phyloP scores from a whole-genome alignment of 2,113 vertebrate genomes.

The Rhea americana region DNA sequence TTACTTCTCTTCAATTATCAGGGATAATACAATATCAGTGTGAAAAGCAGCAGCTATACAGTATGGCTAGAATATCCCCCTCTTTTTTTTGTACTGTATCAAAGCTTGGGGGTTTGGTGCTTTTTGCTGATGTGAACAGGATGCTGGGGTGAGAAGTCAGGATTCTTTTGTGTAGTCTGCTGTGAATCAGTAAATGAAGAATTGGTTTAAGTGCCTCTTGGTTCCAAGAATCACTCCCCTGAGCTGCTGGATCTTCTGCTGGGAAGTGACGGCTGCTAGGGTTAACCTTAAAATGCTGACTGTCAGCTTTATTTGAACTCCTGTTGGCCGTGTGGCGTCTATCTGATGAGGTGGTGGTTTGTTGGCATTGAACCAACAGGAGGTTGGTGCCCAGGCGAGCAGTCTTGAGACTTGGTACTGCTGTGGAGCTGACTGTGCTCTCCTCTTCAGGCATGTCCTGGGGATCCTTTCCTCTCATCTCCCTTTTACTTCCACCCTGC shows the following conservation, averaged over 20 bases:
- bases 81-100: neutral
- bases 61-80: neutral
- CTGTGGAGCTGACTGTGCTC: neutral
- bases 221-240: slow-evolving; percentile 26
- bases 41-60: neutral
- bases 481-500: neutral
- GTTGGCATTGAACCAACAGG: neutral
- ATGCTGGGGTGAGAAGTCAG: neutral
- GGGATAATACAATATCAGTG: neutral
- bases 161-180: neutral
- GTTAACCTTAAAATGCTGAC: neutral
- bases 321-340: neutral
- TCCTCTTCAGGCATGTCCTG: rapidly evolving
- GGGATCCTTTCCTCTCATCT: neutral
- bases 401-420: neutral
- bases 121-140: neutral
- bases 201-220: slow-evolving; percentile 73
- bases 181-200: neutral
- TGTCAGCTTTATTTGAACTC: neutral
- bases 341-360: neutral
- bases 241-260: neutral
- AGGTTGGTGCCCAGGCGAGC: neutral
- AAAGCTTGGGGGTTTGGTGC: neutral
- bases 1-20: neutral
- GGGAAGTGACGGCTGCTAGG: neutral